These are phyloP conservation scores for Calosoma granatense DNA, from an alignment of 1,140 invertebrate genomes.

Conservation along the genomic window DNA sequence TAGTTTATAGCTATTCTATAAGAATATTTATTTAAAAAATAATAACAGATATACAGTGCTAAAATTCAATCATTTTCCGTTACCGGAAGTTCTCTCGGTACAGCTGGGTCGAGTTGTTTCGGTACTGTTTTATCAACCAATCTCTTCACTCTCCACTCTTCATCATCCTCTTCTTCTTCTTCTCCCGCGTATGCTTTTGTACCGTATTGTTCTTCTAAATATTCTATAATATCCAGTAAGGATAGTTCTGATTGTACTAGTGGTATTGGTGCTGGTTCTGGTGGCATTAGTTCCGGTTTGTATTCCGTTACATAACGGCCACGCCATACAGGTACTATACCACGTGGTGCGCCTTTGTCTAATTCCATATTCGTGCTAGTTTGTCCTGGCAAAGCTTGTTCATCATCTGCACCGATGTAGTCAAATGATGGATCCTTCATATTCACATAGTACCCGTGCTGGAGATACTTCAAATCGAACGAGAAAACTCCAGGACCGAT, in stretches of 20 bases:
- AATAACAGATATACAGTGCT: too few species aligned
- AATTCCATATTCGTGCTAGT: constrained; percentile 14
- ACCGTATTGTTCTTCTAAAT: constrained; percentile 23
- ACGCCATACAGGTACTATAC: constrained; percentile 45
- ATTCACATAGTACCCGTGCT: constrained; percentile 52
- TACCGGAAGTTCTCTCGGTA: background rate
- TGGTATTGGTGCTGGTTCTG: constrained; percentile 49
- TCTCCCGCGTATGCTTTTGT: constrained; percentile 19
- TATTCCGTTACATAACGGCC: constrained; percentile 52
- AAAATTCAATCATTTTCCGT: too few species aligned
- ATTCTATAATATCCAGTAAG: constrained; percentile 32
- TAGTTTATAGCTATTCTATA: too few species aligned
- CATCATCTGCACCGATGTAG: constrained; percentile 39
- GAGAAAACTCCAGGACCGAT: constrained; percentile 54
- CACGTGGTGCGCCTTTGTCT: constrained; percentile 18
- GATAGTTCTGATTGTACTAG: constrained; percentile 44
- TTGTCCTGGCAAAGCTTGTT: constrained; percentile 1
- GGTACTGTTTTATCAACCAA: background rate
- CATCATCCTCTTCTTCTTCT: constrained; percentile 29
- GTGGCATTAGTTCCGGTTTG: constrained; percentile 51
- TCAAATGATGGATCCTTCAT: constrained; percentile 40
- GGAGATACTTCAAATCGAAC: constrained; percentile 54
- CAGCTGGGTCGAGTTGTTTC: background rate
- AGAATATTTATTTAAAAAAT: too few species aligned
- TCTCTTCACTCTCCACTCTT: constrained; percentile 25